These are phyloP conservation scores for Cyrtodaria siliqua DNA, from an alignment of 2,888 invertebrate species.

Conservation along the genomic window DNA sequence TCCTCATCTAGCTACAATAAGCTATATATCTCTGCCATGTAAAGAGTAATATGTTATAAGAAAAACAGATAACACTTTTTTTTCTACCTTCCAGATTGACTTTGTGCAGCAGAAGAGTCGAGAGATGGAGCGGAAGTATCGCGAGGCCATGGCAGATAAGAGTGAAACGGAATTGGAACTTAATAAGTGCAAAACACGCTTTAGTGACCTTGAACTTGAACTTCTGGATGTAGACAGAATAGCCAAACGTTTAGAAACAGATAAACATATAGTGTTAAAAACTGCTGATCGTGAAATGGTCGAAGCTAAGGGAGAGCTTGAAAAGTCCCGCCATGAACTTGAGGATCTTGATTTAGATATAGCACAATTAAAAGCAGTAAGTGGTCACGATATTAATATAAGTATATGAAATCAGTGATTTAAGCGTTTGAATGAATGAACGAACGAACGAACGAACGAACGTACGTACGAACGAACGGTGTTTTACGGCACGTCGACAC, in stretches of 20 bases:
- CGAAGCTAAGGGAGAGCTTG: constrained; percentile 83
- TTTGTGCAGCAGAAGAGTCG: constrained; percentile 85
- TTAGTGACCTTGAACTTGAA: constrained; percentile 78
- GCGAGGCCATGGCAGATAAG: constrained; percentile 66
- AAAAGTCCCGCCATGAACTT: constrained; percentile 83
- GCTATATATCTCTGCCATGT: too few species aligned
- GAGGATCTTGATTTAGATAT: constrained; percentile 82
- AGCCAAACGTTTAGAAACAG: constrained; percentile 81
- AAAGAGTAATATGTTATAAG: too few species aligned
- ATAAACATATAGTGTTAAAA: constrained; percentile 81
- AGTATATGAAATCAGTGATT: too few species aligned
- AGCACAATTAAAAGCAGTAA: constrained; percentile 80
- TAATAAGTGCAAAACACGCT: constrained; percentile 68
- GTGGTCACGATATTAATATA: constrained; percentile 57
- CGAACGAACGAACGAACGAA: too few species aligned
- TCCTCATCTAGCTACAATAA: too few species aligned
- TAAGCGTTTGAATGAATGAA: too few species aligned
- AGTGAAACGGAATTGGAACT: constrained; percentile 69
- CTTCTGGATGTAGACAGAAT: constrained; percentile 81
- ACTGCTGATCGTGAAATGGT: constrained; percentile 83
- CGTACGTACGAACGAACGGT: too few species aligned
- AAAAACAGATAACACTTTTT: background rate
- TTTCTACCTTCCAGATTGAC: constrained; percentile 79
- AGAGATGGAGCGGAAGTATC: constrained; percentile 82
- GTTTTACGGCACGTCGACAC: too few species aligned